Conservation (phyloP, 2,113 vertebrate genomes). For the Steatornis caripensis region DNA sequence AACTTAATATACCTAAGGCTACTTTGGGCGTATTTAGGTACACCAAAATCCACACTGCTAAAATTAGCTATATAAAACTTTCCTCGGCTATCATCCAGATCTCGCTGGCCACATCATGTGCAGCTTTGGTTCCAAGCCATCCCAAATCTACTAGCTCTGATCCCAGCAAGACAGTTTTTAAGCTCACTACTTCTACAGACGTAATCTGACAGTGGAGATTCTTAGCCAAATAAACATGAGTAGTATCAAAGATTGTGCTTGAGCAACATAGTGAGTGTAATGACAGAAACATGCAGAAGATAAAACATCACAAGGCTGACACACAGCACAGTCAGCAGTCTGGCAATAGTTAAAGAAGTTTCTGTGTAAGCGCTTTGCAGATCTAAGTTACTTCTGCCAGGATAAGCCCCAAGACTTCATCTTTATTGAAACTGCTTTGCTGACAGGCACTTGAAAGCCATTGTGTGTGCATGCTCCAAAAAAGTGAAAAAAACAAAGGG, state of each 20-base stretch:
- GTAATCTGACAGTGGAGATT: constrained; percentile 14
- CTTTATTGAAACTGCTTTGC: constrained; percentile 28
- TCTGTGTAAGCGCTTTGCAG: constrained; percentile 42
- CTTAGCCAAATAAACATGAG: constrained; percentile 40
- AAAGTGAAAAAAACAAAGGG: constrained; percentile 41
- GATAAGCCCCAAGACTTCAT: constrained; percentile 12
- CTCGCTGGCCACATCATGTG: neutral
- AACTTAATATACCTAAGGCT: neutral
- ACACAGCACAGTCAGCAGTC: constrained; percentile 12
- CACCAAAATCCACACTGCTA: neutral
- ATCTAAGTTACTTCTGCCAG: constrained; percentile 35
- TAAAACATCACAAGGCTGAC: constrained; percentile 38
- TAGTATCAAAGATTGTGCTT: constrained; percentile 18
- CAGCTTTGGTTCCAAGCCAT: neutral
- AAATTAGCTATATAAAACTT: neutral
- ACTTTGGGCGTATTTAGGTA: neutral
- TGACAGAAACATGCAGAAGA: constrained; percentile 37
- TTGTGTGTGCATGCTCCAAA: neutral
- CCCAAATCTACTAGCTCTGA: neutral
- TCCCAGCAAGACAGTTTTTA: constrained; percentile 38
- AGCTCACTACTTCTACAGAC: neutral
- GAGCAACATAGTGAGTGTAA: constrained; percentile 2
- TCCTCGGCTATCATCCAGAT: neutral
- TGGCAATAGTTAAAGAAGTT: constrained; percentile 44
- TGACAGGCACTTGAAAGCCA: constrained; percentile 2